Percentiles rank a stretch among this genome's conserved stretches.
Conservation (phyloP, 2,797 vertebrate species). For the Champsocephalus esox region DNA sequence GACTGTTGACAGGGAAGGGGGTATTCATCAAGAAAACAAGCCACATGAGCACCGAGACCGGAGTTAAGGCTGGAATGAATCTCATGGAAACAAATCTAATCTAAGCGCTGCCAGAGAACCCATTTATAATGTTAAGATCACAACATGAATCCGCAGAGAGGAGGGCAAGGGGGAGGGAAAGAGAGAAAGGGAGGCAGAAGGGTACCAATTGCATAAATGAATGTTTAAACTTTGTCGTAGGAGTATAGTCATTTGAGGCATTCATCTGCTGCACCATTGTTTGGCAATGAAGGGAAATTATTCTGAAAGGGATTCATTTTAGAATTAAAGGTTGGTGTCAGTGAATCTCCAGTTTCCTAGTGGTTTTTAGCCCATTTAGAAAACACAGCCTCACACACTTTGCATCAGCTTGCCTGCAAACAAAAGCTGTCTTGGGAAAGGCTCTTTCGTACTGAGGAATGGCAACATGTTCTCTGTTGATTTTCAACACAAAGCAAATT, state of each 20-base stretch:
- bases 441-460: slow-evolving; percentile 35
- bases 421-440: slow-evolving; percentile 32
- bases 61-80: slow-evolving; percentile 77
- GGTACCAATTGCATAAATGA: slow-evolving; percentile 59
- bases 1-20: slow-evolving; percentile 78
- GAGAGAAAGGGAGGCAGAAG: slow-evolving; percentile 11
- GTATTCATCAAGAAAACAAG: slow-evolving; percentile 82
- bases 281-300: slow-evolving; percentile 18
- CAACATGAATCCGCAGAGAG: slow-evolving; percentile 70
- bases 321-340: slow-evolving; percentile 39
- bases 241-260: slow-evolving; percentile 38
- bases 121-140: slow-evolving; percentile 82
- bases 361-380: slow-evolving; percentile 47
- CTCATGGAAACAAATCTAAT: slow-evolving; percentile 83
- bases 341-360: slow-evolving; percentile 26
- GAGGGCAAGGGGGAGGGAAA: slow-evolving; percentile 23
- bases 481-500: slow-evolving; percentile 10
- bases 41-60: slow-evolving; percentile 72
- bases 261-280: slow-evolving; percentile 37
- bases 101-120: slow-evolving; percentile 72
- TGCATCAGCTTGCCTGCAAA: slow-evolving; percentile 47
- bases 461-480: slow-evolving; percentile 31
- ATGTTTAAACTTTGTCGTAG: slow-evolving; percentile 46
- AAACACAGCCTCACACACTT: slow-evolving; percentile 42
- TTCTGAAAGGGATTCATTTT: slow-evolving; percentile 47